Percentiles rank a stretch among this genome's conserved stretches.
Evolutionary conservation across 35 echinoderm and acorn worm genomes (phyloP).

Genomic region (Apostichopus californicus): DNA sequence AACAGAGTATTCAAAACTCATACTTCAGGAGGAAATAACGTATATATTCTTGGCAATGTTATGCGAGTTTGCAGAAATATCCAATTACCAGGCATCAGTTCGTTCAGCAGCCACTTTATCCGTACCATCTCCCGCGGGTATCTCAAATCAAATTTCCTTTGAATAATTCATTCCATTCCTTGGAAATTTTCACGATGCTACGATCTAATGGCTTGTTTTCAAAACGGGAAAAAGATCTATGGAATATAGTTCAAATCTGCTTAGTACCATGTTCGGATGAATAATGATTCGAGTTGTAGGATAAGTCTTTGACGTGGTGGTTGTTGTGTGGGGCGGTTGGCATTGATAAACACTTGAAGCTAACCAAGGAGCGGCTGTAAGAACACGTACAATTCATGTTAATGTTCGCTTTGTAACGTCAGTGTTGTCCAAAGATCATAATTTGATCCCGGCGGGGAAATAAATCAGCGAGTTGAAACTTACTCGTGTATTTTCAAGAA

Average conservation of each 20-base stretch:
- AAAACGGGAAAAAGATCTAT: neutral
- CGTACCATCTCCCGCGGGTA: constrained; percentile 40
- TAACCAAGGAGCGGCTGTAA: neutral
- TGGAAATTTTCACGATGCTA: constrained; percentile 14
- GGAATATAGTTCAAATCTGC: neutral
- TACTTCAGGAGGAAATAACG: neutral
- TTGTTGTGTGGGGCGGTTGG: neutral
- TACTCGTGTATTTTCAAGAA: no score
- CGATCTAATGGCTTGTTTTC: constrained; percentile 23
- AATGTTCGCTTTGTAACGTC: neutral
- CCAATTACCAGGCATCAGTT: constrained; percentile 27
- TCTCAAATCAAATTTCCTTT: constrained; percentile 52
- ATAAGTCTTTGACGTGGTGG: neutral
- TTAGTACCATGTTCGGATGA: neutral
- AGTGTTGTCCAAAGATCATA: neutral
- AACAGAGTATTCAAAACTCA: neutral
- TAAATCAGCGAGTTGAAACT: no score
- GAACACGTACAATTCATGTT: neutral
- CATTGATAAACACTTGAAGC: neutral
- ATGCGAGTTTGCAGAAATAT: constrained; percentile 4
- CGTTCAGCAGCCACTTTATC: constrained; percentile 20
- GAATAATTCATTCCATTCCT: constrained; percentile 46
- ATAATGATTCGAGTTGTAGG: neutral
- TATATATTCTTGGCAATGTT: constrained; percentile 12
- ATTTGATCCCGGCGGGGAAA: neutral